A percentile compares a stretch with the other conserved stretches of the same genome.
Conservation (phyloP, 1,140 invertebrate species). For the Bombus haemorrhoidalis region DNA sequence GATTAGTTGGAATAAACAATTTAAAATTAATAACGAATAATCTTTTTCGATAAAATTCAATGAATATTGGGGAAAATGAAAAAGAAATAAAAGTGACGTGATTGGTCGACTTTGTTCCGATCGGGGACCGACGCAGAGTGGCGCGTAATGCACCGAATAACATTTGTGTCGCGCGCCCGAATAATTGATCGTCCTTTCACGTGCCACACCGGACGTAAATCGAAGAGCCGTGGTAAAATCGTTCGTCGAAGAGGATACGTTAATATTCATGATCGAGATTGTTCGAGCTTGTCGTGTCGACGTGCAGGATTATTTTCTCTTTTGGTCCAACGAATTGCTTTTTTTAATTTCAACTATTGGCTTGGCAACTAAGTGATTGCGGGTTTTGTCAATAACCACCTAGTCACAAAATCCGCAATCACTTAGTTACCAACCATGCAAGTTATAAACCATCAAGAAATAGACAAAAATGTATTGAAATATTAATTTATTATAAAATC, state of each 20-base stretch:
- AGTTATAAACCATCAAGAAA: too few species aligned
- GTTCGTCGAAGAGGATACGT: constrained; percentile 30
- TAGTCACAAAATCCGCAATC: too few species aligned
- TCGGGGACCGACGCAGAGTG: neutral
- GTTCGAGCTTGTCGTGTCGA: neutral
- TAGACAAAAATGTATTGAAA: too few species aligned
- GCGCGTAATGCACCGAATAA: constrained; percentile 46
- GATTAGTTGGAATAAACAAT: too few species aligned
- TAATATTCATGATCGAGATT: constrained; percentile 46
- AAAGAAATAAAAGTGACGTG: constrained; percentile 4
- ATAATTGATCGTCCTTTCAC: constrained; percentile 54
- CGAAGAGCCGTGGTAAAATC: constrained; percentile 45
- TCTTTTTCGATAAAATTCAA: neutral
- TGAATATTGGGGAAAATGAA: too few species aligned
- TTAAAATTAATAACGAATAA: too few species aligned
- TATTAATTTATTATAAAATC: too few species aligned
- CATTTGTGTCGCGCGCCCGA: constrained; percentile 49
- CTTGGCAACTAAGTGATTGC: too few species aligned
- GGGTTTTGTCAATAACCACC: too few species aligned
- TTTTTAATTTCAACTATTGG: too few species aligned
- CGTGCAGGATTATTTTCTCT: constrained; percentile 16
- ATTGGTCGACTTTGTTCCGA: neutral
- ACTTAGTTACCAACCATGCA: too few species aligned
- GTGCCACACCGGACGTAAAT: constrained; percentile 49
- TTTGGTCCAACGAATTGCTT: neutral